Percentiles rank a stretch among this genome's conserved stretches.
Evolutionary conservation across 2,797 vertebrate species (phyloP).

Genomic region (Ceyx erithaca): DNA sequence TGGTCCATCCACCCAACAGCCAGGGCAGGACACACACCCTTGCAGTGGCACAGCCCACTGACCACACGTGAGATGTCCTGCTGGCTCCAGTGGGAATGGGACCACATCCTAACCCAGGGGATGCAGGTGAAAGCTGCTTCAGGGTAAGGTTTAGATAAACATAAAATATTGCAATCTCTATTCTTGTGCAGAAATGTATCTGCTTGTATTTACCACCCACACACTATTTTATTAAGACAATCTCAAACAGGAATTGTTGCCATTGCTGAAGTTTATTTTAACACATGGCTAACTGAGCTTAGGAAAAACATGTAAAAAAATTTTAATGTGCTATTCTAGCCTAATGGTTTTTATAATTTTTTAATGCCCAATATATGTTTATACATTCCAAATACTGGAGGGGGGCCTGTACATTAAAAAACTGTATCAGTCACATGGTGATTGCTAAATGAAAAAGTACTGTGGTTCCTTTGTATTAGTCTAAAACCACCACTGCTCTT

Average conservation of each 20-base stretch:
- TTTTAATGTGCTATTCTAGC: constrained; percentile 60
- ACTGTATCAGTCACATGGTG: constrained; percentile 30
- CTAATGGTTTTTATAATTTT: constrained; percentile 53
- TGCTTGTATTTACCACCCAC: constrained; percentile 74
- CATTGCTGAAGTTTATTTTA: constrained; percentile 76
- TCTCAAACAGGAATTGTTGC: constrained; percentile 71
- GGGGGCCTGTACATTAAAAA: background rate
- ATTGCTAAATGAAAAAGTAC: constrained; percentile 55
- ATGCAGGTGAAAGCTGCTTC: constrained; percentile 8
- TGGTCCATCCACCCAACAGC: accelerated
- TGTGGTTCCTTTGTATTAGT: constrained; percentile 47
- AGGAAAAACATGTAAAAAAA: constrained; percentile 75
- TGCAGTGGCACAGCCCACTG: accelerated
- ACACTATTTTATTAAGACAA: constrained; percentile 76
- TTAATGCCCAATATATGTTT: constrained; percentile 59
- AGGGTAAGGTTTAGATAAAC: constrained; percentile 24
- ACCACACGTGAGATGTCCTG: background rate
- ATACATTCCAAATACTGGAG: constrained; percentile 48
- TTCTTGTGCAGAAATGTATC: constrained; percentile 44
- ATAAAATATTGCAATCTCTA: constrained; percentile 32
- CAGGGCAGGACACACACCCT: accelerated
- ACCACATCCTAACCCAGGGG: background rate
- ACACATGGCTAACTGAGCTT: constrained; percentile 73
- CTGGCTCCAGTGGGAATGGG: background rate
- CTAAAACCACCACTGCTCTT: background rate